These are phyloP conservation scores for Hydrocynus forskahlii DNA, from an alignment of 2,797 vertebrate genomes.

Conservation along the genomic window DNA sequence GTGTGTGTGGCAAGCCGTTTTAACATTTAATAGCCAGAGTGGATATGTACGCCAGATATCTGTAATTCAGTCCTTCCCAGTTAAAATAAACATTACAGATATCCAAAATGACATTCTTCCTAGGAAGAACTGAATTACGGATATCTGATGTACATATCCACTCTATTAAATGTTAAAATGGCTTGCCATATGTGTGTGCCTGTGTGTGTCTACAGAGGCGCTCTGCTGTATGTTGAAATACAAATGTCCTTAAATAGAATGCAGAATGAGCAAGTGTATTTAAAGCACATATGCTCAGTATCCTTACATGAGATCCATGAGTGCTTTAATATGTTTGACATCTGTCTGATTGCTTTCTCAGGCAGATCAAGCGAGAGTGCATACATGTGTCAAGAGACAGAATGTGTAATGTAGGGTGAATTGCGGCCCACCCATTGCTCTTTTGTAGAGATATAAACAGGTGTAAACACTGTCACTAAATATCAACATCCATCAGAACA, in stretches of 20 bases:
- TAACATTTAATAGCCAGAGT: no score
- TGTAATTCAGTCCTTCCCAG: no score
- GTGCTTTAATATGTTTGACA: background rate
- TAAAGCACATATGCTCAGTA: background rate
- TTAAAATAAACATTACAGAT: no score
- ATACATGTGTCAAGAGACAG: background rate
- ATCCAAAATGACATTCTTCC: no score
- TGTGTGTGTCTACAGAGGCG: no score
- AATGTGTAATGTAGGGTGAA: background rate
- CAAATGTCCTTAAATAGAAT: background rate
- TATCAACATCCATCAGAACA: slow-evolving; percentile 28
- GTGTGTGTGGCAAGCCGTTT: no score
- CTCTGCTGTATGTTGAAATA: background rate
- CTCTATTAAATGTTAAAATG: no score
- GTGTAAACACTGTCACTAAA: slow-evolving; percentile 25
- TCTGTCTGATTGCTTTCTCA: background rate
- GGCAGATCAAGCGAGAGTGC: background rate
- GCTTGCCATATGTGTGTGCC: no score
- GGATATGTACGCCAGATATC: no score
- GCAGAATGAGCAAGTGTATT: background rate
- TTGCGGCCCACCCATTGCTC: background rate
- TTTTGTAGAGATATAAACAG: slow-evolving; percentile 24
- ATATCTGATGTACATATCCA: no score
- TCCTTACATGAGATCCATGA: background rate
- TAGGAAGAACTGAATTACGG: no score